Evolutionary conservation across 2,113 vertebrate species (phyloP).

Genomic region (Turdus rufiventris): DNA sequence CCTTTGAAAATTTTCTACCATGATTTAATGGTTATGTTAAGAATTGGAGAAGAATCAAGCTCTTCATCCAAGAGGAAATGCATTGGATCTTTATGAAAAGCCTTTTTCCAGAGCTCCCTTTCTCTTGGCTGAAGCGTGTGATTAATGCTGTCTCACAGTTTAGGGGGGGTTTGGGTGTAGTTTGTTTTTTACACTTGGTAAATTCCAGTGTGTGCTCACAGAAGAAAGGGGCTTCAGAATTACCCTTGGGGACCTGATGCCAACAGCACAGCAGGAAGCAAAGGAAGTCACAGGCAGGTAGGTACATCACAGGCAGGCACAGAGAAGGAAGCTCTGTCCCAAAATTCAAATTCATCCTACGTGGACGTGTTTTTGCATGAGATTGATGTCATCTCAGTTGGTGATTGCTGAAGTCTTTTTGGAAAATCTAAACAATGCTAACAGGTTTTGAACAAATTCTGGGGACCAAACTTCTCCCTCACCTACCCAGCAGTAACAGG

Average conservation of each 20-base stretch:
- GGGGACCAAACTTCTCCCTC: too few species aligned
- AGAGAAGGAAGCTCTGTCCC: not conserved
- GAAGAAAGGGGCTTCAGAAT: not conserved
- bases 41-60: not conserved
- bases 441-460: too few species aligned
- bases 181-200: not conserved
- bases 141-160: not conserved
- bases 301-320: not conserved
- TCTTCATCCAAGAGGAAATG: not conserved
- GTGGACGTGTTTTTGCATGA: too few species aligned
- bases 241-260: accelerated
- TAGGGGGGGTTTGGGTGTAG: not conserved
- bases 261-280: not conserved
- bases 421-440: too few species aligned
- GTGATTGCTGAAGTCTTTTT: too few species aligned
- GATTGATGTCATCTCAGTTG: too few species aligned
- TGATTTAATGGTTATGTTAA: not conserved
- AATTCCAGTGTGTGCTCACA: not conserved
- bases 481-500: not conserved
- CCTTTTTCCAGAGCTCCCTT: not conserved
- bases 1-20: not conserved
- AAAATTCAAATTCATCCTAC: too few species aligned
- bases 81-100: not conserved
- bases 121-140: not conserved
- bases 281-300: not conserved